phyloP scores from a whole-genome alignment of 2,797 vertebrate genomes.

The Enteromius mattozi region DNA sequence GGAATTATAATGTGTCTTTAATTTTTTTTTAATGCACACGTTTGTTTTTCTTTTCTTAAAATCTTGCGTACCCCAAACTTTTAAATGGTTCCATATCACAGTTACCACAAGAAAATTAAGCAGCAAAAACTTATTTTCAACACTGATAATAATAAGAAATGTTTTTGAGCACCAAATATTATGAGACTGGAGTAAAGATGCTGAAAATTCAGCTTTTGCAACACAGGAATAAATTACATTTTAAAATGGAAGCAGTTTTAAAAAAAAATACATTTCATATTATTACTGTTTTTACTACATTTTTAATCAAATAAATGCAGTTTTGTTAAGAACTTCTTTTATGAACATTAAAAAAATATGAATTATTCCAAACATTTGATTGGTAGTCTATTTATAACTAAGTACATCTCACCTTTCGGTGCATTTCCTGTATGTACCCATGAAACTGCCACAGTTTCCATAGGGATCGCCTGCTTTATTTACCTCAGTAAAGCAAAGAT shows the following conservation, averaged over 20 bases:
- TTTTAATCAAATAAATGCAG: not conserved
- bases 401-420: conserved; percentile 79
- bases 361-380: not conserved
- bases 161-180: too few relatives aligned
- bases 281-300: not conserved
- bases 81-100: too few relatives aligned
- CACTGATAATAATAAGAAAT: too few relatives aligned
- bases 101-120: too few relatives aligned
- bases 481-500: conserved; percentile 89
- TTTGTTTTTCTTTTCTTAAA: too few relatives aligned
- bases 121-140: too few relatives aligned
- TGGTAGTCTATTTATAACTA: not conserved
- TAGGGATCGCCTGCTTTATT: conserved; percentile 92
- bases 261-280: too few relatives aligned
- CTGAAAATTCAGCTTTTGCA: not conserved
- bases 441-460: conserved; percentile 93
- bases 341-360: not conserved
- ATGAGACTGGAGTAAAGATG: too few relatives aligned
- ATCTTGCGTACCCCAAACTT: too few relatives aligned
- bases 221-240: not conserved
- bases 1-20: too few relatives aligned
- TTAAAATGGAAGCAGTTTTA: not conserved
- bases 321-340: not conserved
- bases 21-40: too few relatives aligned
- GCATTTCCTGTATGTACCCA: conserved; percentile 88